Evolutionary conservation across 2,113 vertebrate species (phyloP), one percentile per base, ranked within the genome.

Genomic region (Hippocampus guttulatus): DNA sequence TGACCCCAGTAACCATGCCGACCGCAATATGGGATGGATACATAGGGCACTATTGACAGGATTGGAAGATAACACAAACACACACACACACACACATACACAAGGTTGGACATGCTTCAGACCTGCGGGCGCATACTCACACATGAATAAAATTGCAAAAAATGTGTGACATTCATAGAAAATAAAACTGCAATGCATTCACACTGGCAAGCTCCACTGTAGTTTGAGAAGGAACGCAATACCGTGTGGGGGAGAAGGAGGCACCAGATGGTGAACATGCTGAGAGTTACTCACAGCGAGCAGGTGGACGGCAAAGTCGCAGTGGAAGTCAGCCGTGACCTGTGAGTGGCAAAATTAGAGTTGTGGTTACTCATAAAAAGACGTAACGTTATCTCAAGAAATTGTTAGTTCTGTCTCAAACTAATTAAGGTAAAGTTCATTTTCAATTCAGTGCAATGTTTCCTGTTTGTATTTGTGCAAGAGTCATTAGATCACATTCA

Each of bases 21-120:
- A 88, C 79, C 52, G 21, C 83, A 79, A 80, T 86, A 88, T 84
- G 82, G 84, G 87, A 90, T 84, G 78, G 85, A 84, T 86, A 73
- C 83, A 84, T 82, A 78, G 45, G 67, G 87, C 16, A 80, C 81
- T 71, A 77, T 70, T 88, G 86, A 88, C 85, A 82, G 87, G 78
- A 83, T 86, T 85, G 84, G 83, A 84, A 87, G 88, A 81, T 85
- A 71, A 64, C 70, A 77, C 77, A 73, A 33, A 67, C 40, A 60
- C 30, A 38, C 38, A n/a, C 43, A 47, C 60, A 69, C 68, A 62
- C 62, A 63, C 40, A 63, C 43, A 76, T 68, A 85, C 68, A 16
- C n/a, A 65, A 5, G 5, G 33, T 38, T 38, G 33, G 45, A 47
- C 23, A 70, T 16, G 51, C 21, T 75, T 84, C 74, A 71, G 80